Evolutionary conservation across 2,888 invertebrate species (phyloP), one percentile per base, ranked within the genome.

Genomic region (Caenorhabditis sp.): DNA sequence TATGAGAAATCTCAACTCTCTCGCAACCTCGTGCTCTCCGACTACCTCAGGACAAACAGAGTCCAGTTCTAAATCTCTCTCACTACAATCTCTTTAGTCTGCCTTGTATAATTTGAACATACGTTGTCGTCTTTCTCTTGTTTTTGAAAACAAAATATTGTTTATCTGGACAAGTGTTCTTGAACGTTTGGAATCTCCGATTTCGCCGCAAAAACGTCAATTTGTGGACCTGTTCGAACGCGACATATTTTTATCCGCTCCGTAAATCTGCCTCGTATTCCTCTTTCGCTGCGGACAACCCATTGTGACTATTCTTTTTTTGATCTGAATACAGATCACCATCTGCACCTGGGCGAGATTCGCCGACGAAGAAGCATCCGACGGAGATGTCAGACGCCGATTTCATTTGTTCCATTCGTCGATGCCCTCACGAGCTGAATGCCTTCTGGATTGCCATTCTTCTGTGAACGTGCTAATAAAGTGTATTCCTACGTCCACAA

Each of bases 21-120:
- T 20, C 35, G 41, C 15, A n/a, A 37, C 8, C n/a, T 20, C 5
- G 58, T 52, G 26, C 27, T 52, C 41, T 32, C 9, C 11, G 68
- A 59, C 26, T 59, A 48, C 37, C 45, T 59, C 43, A 68, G 32
- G 35, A 68, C 58, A 4, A 68, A 68, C 9, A 30, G 68, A 27
- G 68, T 68, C 39, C 68, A 32, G 17, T 68, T 59, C 32, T 68
- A 52, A n/a, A 50, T 22, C 46, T 41, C 58, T 48, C 39, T 48
- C 9, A 7, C 46, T 3, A 24, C 13, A 17, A 8, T 35, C 8
- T 45, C n/a, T n/a, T n/a, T n/a, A n/a, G n/a, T n/a, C n/a, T 56
- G 27, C 41, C 15, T 30, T 48, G 48, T 48, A 48, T 48, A 30
- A 48, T 48, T 48, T 48, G 30, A 48, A 48, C 48, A 48, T 48